Percentiles rank a stretch among this genome's conserved stretches.
These are phyloP conservation scores for Poeciliopsis turrubarensis DNA, from an alignment of 2,113 vertebrate genomes.

Conservation along the genomic window DNA sequence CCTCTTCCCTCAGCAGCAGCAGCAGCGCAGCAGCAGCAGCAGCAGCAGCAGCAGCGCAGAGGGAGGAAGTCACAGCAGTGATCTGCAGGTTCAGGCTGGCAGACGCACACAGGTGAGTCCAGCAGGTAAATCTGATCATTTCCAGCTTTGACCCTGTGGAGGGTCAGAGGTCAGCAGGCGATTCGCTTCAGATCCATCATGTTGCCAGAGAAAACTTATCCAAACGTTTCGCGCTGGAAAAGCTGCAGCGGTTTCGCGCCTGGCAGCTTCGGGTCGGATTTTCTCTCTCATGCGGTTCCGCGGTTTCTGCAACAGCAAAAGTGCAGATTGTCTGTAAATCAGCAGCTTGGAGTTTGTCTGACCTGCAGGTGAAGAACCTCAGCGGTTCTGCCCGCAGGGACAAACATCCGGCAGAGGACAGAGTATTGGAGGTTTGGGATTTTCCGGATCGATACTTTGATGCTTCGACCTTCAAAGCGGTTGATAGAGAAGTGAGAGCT, in stretches of 20 bases:
- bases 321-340: no score
- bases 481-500: no score
- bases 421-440: neutral
- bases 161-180: no score
- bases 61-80: constrained; percentile 23
- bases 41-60: neutral
- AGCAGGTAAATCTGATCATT: constrained; percentile 21
- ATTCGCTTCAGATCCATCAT: neutral
- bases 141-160: neutral
- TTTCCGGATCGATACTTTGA: no score
- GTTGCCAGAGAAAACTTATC: no score
- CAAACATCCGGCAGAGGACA: neutral
- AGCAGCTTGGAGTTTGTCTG: no score
- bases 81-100: neutral
- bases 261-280: neutral
- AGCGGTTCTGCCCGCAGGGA: no score
- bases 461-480: no score
- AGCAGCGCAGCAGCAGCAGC: no score
- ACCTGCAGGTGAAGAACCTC: no score
- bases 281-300: neutral
- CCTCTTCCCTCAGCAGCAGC: neutral
- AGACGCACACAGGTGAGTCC: constrained; percentile 28
- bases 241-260: neutral
- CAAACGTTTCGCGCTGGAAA: no score
- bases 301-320: neutral